These are phyloP conservation scores for Polydrusus pterygomalis DNA, from an alignment of 2,888 invertebrate species.

Conservation along the genomic window DNA sequence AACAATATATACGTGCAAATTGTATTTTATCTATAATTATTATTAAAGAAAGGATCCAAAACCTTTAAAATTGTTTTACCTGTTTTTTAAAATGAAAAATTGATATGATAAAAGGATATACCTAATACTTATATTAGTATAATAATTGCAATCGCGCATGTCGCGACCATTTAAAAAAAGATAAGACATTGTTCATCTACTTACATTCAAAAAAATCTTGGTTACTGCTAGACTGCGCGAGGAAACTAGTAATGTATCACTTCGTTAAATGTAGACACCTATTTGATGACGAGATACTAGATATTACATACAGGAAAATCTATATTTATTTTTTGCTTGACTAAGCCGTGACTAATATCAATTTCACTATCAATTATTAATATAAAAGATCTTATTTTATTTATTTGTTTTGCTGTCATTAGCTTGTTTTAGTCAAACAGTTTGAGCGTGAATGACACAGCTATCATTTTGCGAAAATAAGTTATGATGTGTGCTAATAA, in stretches of 20 bases:
- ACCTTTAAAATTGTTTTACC: too few species aligned
- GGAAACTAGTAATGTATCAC: slow-evolving; percentile 8
- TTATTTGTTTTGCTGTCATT: slow-evolving; percentile 15
- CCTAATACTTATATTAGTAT: background rate
- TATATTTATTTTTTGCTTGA: slow-evolving; percentile 48
- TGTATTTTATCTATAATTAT: background rate
- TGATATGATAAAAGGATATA: too few species aligned
- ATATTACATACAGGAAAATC: slow-evolving; percentile 42
- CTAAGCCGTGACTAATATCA: slow-evolving; percentile 47
- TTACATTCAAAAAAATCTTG: slow-evolving; percentile 9
- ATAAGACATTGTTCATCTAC: background rate
- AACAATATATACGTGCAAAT: background rate
- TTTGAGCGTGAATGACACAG: background rate
- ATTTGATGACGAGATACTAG: slow-evolving; percentile 30
- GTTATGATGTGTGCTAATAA: slow-evolving; percentile 4
- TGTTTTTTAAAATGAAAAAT: background rate
- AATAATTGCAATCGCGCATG: slow-evolving; percentile 12
- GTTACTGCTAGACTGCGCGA: slow-evolving; percentile 31
- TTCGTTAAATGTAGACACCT: background rate
- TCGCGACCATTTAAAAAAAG: background rate
- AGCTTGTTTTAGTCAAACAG: slow-evolving; percentile 4
- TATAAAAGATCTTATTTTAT: slow-evolving; percentile 19
- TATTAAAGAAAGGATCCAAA: too few species aligned
- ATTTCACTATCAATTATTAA: slow-evolving; percentile 25
- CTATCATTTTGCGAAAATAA: slow-evolving; percentile 17